phyloP scores from a whole-genome alignment of 2,797 vertebrate species.

The Phoxinus dragarum region DNA sequence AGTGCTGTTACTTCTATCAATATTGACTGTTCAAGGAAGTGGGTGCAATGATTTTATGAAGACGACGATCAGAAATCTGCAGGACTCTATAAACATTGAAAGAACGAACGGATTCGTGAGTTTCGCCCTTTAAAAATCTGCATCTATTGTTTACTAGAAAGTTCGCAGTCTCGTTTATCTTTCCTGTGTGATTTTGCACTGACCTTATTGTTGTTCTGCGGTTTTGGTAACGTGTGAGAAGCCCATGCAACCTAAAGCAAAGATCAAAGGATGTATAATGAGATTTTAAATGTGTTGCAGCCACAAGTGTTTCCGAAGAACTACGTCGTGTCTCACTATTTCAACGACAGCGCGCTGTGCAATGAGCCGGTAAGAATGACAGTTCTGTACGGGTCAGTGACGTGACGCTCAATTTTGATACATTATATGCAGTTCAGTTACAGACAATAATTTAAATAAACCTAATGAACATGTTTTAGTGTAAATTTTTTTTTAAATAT shows the following conservation, averaged over 20 bases:
- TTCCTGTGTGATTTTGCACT: neutral
- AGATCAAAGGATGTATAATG: neutral
- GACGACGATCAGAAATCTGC: conserved; percentile 71
- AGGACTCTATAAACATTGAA: conserved; percentile 70
- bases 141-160: neutral
- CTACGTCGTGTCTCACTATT: conserved; percentile 77
- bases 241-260: neutral
- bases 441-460: neutral
- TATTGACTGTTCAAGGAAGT: conserved; percentile 76
- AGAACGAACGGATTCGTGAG: conserved; percentile 78
- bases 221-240: conserved; percentile 1
- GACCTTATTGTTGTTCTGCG: neutral
- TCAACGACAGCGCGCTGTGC: conserved; percentile 75
- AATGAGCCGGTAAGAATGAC: conserved; percentile 74
- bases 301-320: conserved; percentile 79
- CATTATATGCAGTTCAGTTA: neutral
- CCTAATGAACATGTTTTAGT: neutral
- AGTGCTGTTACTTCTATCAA: conserved; percentile 80
- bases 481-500: too few species aligned
- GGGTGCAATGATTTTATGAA: conserved; percentile 72
- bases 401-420: neutral
- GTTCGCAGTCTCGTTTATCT: neutral
- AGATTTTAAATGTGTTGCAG: conserved; percentile 62
- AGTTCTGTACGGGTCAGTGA: neutral
- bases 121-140: conserved; percentile 30